Base-by-base conservation (phyloP, 2,888 invertebrate species). In the Amaurobius ferox region DNA sequence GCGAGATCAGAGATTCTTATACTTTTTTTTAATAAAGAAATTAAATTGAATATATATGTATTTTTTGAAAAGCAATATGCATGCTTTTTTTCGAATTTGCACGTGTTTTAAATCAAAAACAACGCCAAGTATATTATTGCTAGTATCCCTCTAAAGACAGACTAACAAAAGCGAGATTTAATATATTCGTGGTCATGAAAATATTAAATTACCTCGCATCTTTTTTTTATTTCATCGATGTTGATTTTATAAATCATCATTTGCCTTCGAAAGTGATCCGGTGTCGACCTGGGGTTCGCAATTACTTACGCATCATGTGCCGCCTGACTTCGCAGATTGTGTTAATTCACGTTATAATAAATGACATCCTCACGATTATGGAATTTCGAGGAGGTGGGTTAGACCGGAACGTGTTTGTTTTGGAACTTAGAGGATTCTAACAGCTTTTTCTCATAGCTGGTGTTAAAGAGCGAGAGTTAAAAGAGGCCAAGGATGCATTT, bases 401-500 rank as follows among this genome's bases (percentile, higher is more conserved):
- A 23, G 55, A 23, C 23, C 0, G 3, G 23, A 55, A 55, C 55
- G 16, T 5, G 55, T 55, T 55, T 55, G 55, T 55, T 55, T 19
- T 3, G 55, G 55, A 16, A 55, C 23, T 7, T 7, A 44, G 16
- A 44, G 44, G 16, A 44, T 44, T 44, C n/a, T 23, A 23, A 5
- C 35, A 5, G 44, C n/a, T 44, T 55, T 16, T 55, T 6, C 23
- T 55, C 19, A 23, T 16, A 5, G 1, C 1, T 55, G 55, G 55
- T 55, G 55, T 55, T 55, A 55, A 30, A 30, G 44, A 66, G 76
- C 67, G 26, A 67, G 70, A 61, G 68, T 68, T 67, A 68, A 81
- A 83, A 66, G 76, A 83, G 81, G 81, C 81, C 81, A 83, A 83
- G 81, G 81, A 83, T 83, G 62, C 23, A 70, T 68, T 62, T 39